A percentile compares a stretch with the other conserved stretches of the same genome.
Evolutionary conservation across 2,113 vertebrate species (phyloP).

Genomic region (Pyrgilauda ruficollis): DNA sequence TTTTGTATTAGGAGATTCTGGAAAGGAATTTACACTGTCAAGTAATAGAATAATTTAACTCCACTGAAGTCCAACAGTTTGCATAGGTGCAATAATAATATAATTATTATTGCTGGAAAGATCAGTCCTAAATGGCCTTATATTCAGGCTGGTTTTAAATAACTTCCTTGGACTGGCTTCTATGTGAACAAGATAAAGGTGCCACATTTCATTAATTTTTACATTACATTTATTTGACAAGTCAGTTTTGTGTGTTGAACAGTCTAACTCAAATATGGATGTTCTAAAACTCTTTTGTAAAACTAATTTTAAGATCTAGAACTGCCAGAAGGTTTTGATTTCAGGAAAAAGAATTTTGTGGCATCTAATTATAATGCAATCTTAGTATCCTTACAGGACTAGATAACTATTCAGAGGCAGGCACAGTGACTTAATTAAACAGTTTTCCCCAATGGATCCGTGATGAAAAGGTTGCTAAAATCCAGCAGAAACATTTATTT

Average conservation of each 20-base stretch:
- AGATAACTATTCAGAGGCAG: neutral
- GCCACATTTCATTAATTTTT: neutral
- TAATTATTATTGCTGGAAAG: neutral
- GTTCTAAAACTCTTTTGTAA: neutral
- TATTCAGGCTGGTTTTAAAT: neutral
- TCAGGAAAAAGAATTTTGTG: neutral
- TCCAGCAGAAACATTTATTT: neutral
- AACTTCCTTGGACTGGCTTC: neutral
- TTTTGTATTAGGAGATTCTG: neutral
- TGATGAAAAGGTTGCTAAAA: neutral
- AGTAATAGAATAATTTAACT: neutral
- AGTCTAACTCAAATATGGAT: neutral
- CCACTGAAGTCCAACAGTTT: neutral
- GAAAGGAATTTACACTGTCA: neutral
- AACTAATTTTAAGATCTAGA: neutral
- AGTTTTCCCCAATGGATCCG: neutral
- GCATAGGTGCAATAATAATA: neutral
- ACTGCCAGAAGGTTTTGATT: neutral
- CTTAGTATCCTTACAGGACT: neutral
- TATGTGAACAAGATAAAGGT: neutral
- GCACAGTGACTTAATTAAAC: neutral
- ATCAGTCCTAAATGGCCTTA: neutral
- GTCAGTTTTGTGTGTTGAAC: neutral
- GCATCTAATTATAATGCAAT: neutral
- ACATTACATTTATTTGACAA: neutral